Conservation (phyloP, 2,888 invertebrate genomes). For the Orgyia antiqua region DNA sequence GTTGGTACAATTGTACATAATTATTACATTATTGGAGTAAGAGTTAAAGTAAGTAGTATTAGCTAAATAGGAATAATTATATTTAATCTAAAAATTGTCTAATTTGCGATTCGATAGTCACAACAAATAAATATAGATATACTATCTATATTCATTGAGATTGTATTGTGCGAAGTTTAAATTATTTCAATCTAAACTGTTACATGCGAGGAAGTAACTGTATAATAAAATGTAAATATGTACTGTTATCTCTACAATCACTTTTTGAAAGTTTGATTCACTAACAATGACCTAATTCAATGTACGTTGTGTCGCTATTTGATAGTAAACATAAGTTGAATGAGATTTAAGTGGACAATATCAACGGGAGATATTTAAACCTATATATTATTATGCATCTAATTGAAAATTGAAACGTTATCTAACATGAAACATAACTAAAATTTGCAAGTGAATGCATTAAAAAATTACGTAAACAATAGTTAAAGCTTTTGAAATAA, state of each 20-base stretch:
- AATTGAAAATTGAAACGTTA: too few species aligned
- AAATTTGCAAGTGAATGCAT: too few species aligned
- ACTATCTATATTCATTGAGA: constrained; percentile 21
- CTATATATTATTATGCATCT: too few species aligned
- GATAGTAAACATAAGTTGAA: too few species aligned
- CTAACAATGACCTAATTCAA: constrained; percentile 21
- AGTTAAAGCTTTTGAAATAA: constrained; percentile 39
- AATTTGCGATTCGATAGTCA: constrained; percentile 34
- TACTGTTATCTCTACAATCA: constrained; percentile 62
- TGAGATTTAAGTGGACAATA: too few species aligned
- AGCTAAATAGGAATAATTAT: constrained; percentile 42
- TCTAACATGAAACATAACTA: too few species aligned
- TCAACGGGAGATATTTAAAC: too few species aligned
- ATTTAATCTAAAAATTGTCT: constrained; percentile 55
- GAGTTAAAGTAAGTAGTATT: constrained; percentile 37
- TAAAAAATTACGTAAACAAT: constrained; percentile 31
- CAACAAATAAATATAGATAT: too few species aligned
- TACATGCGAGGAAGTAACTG: constrained; percentile 62
- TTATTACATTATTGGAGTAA: constrained; percentile 50
- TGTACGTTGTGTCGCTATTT: constrained; percentile 8
- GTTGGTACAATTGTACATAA: constrained; percentile 69
- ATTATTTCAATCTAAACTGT: constrained; percentile 30
- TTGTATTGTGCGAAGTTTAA: constrained; percentile 32
- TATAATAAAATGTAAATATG: constrained; percentile 30
- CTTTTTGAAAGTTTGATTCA: constrained; percentile 38